Evolutionary conservation across 2,113 vertebrate genomes (phyloP).

Genomic region (Plecotus auritus): DNA sequence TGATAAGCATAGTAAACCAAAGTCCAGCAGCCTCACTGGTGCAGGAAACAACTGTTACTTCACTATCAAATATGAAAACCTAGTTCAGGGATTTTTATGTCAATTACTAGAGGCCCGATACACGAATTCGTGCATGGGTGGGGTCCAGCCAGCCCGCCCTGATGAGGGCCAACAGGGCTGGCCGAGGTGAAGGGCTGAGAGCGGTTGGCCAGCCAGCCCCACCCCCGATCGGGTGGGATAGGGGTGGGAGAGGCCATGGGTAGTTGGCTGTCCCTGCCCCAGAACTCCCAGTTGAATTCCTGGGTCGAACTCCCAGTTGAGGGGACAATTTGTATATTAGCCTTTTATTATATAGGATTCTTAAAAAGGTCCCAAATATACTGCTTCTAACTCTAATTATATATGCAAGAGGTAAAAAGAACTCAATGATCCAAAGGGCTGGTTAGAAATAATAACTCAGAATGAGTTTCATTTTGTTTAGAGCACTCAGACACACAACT

Average conservation of each 20-base stretch:
- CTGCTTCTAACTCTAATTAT: background rate
- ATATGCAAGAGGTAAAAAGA: background rate
- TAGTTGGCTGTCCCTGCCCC: no score
- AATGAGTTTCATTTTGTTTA: background rate
- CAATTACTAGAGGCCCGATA: background rate
- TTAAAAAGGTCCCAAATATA: background rate
- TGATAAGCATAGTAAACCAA: background rate
- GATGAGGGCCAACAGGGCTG: no score
- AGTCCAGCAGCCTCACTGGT: background rate
- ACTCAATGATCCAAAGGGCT: background rate
- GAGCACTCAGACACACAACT: background rate
- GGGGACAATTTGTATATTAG: no score
- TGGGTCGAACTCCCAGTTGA: no score
- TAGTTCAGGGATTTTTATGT: background rate
- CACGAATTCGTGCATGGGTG: no score
- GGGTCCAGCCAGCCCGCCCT: no score
- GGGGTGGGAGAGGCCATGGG: no score
- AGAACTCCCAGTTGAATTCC: no score
- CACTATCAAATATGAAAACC: background rate
- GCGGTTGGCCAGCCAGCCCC: no score
- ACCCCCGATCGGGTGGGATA: fast-evolving
- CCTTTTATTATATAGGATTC: background rate
- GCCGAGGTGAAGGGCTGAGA: no score
- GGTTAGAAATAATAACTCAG: background rate
- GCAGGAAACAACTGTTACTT: background rate